These are phyloP conservation scores for Sphinx pinastri DNA, from an alignment of 2,888 invertebrate genomes.

Conservation along the genomic window DNA sequence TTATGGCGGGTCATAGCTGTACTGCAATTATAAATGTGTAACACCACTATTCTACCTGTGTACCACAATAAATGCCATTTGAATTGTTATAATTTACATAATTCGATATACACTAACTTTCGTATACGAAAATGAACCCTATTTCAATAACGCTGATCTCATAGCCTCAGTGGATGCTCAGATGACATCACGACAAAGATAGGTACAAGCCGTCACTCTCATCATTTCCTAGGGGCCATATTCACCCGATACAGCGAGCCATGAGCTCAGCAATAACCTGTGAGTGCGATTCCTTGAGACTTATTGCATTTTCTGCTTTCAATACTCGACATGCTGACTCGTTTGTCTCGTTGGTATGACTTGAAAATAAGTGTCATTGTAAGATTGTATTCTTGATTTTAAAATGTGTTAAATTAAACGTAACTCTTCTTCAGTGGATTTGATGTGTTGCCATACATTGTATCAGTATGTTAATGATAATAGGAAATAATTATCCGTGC, in stretches of 20 bases:
- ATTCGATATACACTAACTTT: too few relatives aligned
- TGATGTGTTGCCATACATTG: too few relatives aligned
- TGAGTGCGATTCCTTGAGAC: slow-evolving; percentile 64
- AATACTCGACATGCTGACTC: background rate
- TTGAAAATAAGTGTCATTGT: background rate
- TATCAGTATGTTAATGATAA: too few relatives aligned
- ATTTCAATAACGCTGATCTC: slow-evolving; percentile 28
- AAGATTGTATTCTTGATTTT: background rate
- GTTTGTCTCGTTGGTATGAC: background rate
- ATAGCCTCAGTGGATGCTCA: slow-evolving; percentile 47
- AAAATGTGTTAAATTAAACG: background rate
- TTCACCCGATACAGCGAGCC: slow-evolving; percentile 60
- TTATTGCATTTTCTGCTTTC: slow-evolving; percentile 51
- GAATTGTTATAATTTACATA: too few relatives aligned
- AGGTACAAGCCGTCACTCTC: slow-evolving; percentile 64
- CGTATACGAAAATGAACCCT: too few relatives aligned
- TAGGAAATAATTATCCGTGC: too few relatives aligned
- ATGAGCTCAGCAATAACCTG: slow-evolving; percentile 56
- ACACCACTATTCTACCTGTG: too few relatives aligned
- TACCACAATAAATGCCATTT: too few relatives aligned
- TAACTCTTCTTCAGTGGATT: too few relatives aligned
- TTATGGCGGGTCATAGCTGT: too few relatives aligned
- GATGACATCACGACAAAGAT: slow-evolving; percentile 55
- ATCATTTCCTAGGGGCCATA: slow-evolving; percentile 79
- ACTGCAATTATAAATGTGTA: too few relatives aligned